A percentile compares a stretch with the other conserved stretches of the same genome.
Conservation (phyloP, 2,113 vertebrate genomes). For the Tachycineta bicolor region DNA sequence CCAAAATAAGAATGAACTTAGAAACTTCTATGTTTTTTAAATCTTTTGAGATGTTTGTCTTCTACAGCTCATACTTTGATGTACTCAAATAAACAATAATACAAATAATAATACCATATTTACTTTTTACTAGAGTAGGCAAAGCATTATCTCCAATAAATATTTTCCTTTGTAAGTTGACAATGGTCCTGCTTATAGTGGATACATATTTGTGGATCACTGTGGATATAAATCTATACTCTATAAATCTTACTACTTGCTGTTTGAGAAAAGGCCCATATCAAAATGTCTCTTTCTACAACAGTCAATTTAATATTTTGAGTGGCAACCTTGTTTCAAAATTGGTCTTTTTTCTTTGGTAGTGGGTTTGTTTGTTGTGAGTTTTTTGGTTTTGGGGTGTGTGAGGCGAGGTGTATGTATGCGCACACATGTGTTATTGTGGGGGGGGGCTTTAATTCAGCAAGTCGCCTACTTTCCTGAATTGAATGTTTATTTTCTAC, state of each 20-base stretch:
- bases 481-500: background rate
- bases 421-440: no score
- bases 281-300: background rate
- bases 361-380: background rate
- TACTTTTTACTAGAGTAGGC: background rate
- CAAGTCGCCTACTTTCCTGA: background rate
- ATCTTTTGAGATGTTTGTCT: background rate
- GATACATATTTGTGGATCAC: background rate
- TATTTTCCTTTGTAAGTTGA: background rate
- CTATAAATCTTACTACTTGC: background rate
- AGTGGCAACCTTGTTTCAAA: background rate
- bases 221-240: background rate
- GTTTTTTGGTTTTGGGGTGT: background rate
- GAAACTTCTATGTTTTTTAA: background rate
- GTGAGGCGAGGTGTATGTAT: no score
- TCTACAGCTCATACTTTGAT: background rate
- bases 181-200: background rate
- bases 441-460: background rate
- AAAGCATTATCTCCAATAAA: background rate
- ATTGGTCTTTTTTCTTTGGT: background rate
- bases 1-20: background rate
- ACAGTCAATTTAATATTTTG: background rate
- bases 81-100: background rate
- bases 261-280: background rate
- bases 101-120: background rate